Base-by-base conservation (phyloP, 23 tunicate species). In the Trididemnum nubilum region DNA sequence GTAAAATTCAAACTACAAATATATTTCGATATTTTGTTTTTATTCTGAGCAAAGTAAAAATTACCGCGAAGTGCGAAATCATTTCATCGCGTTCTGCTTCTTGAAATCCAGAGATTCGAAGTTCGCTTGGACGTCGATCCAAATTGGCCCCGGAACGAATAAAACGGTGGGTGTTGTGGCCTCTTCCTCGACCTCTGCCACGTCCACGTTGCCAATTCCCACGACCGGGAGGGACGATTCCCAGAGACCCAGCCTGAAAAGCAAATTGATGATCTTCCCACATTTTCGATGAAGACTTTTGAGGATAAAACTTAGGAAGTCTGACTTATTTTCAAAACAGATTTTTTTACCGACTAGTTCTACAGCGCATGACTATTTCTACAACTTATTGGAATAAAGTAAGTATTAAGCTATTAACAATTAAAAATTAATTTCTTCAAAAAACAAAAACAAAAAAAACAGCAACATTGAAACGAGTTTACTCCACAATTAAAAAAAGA, bases 51-150 rank as follows among this genome's bases (percentile, higher is more conserved):
- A n/a, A n/a, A n/a, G n/a, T n/a, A n/a, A n/a, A n/a, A 71, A 71
- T 61, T 51, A 92, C 97, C 58, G 96, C 67, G 40, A 95, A 95
- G 79, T 90, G 96, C 24, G 99, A 74, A 18, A 95, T 78, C 44
- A 92, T 64, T 34, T 95, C 96, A 54, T 95, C 99, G 29, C 87
- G 87, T 79, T 95, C 99, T 34, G 40, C 72, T 49, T 73, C 89
- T n/a, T 90, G 82, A 78, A 90, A 95, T 29, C 99, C 99, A 30
- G 96, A 73, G 23, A 95, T 40, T 24, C 89, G 77, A 39, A 95
- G 57, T 71, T 95, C 92, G 51, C 89, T 59, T 21, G 99, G 99
- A 29, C 99, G 81, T 26, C 99, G 86, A 66, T 95, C 99, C 21
- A 94, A 80, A 51, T 90, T 94, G 2, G 98, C 95, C 28, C 91